Base-by-base conservation (phyloP, 2,113 vertebrate species). In the Eira barbara region DNA sequence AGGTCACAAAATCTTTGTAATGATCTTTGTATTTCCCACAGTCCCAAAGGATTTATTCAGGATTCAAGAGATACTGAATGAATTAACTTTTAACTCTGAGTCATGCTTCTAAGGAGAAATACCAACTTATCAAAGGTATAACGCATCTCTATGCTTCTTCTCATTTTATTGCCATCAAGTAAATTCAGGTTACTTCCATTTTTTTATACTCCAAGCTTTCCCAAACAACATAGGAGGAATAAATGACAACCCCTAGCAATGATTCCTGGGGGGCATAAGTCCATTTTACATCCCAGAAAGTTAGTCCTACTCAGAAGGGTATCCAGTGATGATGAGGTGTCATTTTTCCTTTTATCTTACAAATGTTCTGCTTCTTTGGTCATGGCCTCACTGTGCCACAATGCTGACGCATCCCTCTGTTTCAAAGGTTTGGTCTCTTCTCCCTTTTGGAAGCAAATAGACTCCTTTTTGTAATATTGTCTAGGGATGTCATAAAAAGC, bases 81-180 rank as follows among this genome's bases (percentile, higher is more conserved):
- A 94, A 95, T 97, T 97, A 96, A 87, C 80, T 97, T 96, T 95
- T 88, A 91, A 87, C 27, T 52, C 23, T 92, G 89, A 97, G 59
- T 94, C 82, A 89, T 95, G 39, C 39, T 96, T 93, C 31, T 3
- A 36, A 95, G 52, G 34, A 95, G 15, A 49, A 93, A 86, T 25
- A 63, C 86, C 83, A n/a, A 63, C 67, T 55, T 86, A 96, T 36
- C 71, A 47, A 89, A 97, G 18, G 55, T 63, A 93, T 63, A 94
- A 93, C 63, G 57, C 59, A 83, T 76, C 74, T 13, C 14, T 71
- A 65, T 88, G 59, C 93, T 83, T 86, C 83, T 55, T 23, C 52
- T 29, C 11, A 29, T 90, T 89, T 94, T 95, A 73, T 71, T 83
- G 49, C 45, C n/a, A 83, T 52, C 25, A 49, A 25, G 34, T 83